Evolutionary conservation across 2,888 invertebrate species (phyloP), one percentile per base, ranked within the genome.

Genomic region (Drosophila anomalata): DNA sequence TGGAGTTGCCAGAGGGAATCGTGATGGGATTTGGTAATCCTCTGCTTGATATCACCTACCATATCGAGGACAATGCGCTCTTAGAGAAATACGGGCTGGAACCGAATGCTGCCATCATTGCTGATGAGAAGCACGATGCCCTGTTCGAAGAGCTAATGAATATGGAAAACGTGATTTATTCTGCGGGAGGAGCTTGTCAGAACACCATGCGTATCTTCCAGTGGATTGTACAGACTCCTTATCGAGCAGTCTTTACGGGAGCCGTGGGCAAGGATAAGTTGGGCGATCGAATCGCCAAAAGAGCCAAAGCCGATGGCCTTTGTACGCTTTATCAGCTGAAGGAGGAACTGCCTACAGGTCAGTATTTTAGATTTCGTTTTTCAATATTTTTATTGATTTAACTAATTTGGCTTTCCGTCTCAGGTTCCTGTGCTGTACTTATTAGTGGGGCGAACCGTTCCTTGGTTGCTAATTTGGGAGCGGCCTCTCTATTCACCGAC

Each of bases 141-240:
- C 82, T 85, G 3, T 85, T 87, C 39, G 74, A 87, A 1, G 84
- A 85, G 39, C 26, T 85, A 4, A 24, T 69, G n/a, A 61, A 57
- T 11, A 73, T 73, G 62, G 82, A 87, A 14, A 71, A 67, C 12
- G 70, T 85, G 0, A 26, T 52, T 0, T 76, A 56, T n/a, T 69
- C 86, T 5, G 89, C 84, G 0, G 89, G 84, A 0, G 84, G 84
- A 1, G 74, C 89, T 8, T 87, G 84, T 6, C 88, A 89, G 54
- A 85, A 85, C 7, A 46, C 75, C 0, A 47, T 85, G 75, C 70
- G 84, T 0, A 12, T 85, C 31, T 85, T 85, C 12, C 84, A 85
- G 26, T 85, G 84, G 84, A 78, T 84, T 9, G 52, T 84, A 8
- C 56, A 31, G 0, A 42, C 58, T 0, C 89, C 88, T 0, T 61